Evolutionary conservation across 2,797 vertebrate genomes (phyloP).

Genomic region (Rhadinocentrus ornatus): DNA sequence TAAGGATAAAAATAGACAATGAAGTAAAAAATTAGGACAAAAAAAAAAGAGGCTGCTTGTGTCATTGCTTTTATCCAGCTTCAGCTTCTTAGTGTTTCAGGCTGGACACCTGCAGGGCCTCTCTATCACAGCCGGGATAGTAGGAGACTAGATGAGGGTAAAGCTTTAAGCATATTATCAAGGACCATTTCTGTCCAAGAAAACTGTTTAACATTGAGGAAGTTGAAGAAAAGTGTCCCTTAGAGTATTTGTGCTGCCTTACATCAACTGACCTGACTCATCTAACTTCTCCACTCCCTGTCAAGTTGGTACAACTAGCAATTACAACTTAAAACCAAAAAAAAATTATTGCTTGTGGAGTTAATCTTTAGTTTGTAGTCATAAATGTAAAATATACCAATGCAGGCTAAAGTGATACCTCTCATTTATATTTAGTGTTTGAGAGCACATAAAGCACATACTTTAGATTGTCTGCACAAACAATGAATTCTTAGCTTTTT

Average conservation of each 20-base stretch:
- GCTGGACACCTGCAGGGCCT: constrained; percentile 7
- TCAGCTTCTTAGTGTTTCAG: constrained; percentile 19
- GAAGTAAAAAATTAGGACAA: constrained; percentile 49
- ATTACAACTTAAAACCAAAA: not conserved
- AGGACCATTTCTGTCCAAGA: not conserved
- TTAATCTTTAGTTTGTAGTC: not conserved
- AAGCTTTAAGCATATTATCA: not conserved
- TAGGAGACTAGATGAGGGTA: not conserved
- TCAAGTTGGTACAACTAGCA: not conserved
- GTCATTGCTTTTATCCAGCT: constrained; percentile 32
- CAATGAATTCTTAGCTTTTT: not conserved
- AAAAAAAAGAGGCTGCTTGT: constrained; percentile 27
- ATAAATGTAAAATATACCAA: not conserved
- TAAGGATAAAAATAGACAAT: constrained; percentile 65
- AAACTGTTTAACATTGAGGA: not conserved
- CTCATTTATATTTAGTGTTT: not conserved
- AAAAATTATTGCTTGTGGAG: not conserved
- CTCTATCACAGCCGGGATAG: not conserved
- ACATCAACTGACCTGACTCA: not conserved
- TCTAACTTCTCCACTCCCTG: not conserved
- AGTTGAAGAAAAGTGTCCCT: not conserved
- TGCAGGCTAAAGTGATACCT: not conserved
- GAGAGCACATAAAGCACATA: not conserved
- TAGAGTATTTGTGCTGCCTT: not conserved
- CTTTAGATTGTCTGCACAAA: not conserved